phyloP scores from a whole-genome alignment of 2,113 vertebrate species.

The Ascaphus truei region DNA sequence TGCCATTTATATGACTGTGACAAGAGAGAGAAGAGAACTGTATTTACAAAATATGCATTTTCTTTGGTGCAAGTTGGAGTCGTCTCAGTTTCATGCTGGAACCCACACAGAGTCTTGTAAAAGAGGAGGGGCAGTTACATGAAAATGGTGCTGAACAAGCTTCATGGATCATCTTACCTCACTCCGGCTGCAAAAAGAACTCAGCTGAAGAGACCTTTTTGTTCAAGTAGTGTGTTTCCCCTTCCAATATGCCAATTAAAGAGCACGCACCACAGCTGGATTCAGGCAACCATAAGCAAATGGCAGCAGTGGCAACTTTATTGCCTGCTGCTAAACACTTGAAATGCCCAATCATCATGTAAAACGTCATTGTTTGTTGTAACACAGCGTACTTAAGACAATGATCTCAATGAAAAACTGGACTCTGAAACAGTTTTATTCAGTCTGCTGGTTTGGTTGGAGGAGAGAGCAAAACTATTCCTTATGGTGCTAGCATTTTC shows the following conservation, averaged over 20 bases:
- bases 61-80: background rate
- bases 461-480: background rate
- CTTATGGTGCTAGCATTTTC: conserved; percentile 13
- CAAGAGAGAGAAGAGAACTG: too few species aligned
- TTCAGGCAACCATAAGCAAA: background rate
- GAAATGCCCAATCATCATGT: background rate
- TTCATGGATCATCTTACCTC: conserved; percentile 12
- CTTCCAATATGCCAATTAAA: conserved; percentile 4
- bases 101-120: background rate
- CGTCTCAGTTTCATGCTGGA: conserved; percentile 1
- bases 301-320: background rate
- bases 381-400: background rate
- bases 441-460: background rate
- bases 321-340: background rate
- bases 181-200: background rate
- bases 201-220: background rate
- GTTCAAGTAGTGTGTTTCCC: background rate
- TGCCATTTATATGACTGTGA: background rate
- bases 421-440: background rate
- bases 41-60: background rate
- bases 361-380: background rate
- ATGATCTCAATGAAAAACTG: background rate
- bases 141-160: background rate
- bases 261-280: background rate
- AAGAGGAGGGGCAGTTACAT: background rate